phyloP scores from a whole-genome alignment of 37 sponge, comb jelly and placozoan species.

The Diacarnus erythraeanus region DNA sequence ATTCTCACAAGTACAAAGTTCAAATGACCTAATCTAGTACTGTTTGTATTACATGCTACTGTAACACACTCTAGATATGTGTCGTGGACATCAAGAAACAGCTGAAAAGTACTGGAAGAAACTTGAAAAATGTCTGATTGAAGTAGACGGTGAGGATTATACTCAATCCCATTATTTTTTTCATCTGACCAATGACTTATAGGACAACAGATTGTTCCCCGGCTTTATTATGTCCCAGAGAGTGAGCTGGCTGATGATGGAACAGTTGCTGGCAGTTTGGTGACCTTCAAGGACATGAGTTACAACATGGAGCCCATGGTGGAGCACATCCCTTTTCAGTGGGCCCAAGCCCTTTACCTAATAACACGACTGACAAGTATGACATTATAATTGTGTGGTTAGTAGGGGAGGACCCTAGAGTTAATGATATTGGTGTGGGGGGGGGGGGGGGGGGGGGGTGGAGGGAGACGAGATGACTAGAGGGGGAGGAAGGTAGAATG shows the following conservation, averaged over 20 bases:
- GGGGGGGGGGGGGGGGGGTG: too few relatives aligned
- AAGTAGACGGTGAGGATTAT: conserved; percentile 8
- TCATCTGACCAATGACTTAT: background rate
- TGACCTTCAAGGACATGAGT: conserved; percentile 26
- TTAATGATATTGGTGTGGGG: too few relatives aligned
- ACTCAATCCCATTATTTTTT: background rate
- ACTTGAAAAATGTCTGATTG: conserved; percentile 11
- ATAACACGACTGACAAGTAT: conserved; percentile 63
- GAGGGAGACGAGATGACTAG: too few relatives aligned
- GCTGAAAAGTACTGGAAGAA: conserved; percentile 68
- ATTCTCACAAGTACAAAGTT: conserved; percentile 46
- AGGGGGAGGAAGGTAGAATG: too few relatives aligned
- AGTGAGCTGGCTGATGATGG: conserved; percentile 34
- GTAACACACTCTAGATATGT: conserved; percentile 42
- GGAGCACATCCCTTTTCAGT: conserved; percentile 66
- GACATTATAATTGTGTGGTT: conserved; percentile 10
- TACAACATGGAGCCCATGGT: conserved; percentile 22
- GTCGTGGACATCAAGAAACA: conserved; percentile 41
- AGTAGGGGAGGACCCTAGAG: too few relatives aligned
- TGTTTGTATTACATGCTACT: background rate
- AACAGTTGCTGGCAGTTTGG: conserved; percentile 1
- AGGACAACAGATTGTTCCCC: conserved; percentile 44
- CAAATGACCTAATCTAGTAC: background rate
- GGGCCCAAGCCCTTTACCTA: conserved; percentile 78
- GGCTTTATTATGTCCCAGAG: conserved; percentile 70